Evolutionary conservation across 2,888 invertebrate species (phyloP).

Genomic region (Catocala fraxini): DNA sequence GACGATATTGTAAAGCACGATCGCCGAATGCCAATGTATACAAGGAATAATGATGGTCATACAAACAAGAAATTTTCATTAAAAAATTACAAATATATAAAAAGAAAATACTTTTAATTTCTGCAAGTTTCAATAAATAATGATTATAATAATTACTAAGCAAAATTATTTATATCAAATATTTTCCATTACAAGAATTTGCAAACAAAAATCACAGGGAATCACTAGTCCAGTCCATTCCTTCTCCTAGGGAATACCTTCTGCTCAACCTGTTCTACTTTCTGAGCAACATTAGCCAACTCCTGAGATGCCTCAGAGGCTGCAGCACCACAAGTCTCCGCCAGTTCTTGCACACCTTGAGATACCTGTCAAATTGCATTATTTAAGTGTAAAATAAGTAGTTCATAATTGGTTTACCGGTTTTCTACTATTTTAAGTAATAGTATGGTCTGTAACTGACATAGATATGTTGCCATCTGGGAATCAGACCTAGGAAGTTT

Average conservation of each 20-base stretch:
- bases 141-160: slow-evolving; percentile 23
- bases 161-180: slow-evolving; percentile 28
- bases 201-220: slow-evolving; percentile 5
- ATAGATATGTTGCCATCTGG: too few relatives aligned
- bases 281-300: slow-evolving; percentile 73
- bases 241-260: slow-evolving; percentile 76
- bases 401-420: too few relatives aligned
- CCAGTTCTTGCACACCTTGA: slow-evolving; percentile 77
- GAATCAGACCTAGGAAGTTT: too few relatives aligned
- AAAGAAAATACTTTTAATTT: slow-evolving; percentile 27
- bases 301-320: slow-evolving; percentile 76
- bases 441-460: too few relatives aligned
- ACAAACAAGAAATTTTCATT: too few relatives aligned
- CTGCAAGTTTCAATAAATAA: slow-evolving; percentile 18
- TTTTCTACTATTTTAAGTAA: too few relatives aligned
- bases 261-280: slow-evolving; percentile 75
- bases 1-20: too few relatives aligned
- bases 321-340: slow-evolving; percentile 79
- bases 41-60: too few relatives aligned
- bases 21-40: too few relatives aligned
- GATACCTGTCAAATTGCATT: slow-evolving; percentile 64
- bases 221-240: slow-evolving; percentile 76
- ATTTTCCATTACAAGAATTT: slow-evolving; percentile 9
- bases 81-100: too few relatives aligned
- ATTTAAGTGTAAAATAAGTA: too few relatives aligned